Evolutionary conservation across 2,888 invertebrate genomes (phyloP).

Genomic region (Ceratothoa steindachneri): DNA sequence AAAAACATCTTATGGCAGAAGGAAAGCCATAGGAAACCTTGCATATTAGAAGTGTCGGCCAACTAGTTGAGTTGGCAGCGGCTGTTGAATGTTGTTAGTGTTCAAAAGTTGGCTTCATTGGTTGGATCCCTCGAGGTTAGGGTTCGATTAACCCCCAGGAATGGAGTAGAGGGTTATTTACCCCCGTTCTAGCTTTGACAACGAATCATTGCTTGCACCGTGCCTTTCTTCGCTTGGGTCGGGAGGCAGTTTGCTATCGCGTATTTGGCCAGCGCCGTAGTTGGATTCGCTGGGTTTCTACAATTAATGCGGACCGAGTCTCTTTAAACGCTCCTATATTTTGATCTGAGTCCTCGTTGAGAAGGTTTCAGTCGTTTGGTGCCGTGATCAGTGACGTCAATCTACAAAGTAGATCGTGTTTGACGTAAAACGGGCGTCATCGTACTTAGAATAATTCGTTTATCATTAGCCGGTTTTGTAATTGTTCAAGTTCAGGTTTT

Average conservation of each 20-base stretch:
- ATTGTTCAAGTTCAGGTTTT: too few relatives aligned
- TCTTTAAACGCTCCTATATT: neutral
- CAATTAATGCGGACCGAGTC: too few relatives aligned
- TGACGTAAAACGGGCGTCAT: neutral
- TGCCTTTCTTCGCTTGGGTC: too few relatives aligned
- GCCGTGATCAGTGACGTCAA: neutral
- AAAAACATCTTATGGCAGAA: neutral
- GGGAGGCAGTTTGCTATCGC: too few relatives aligned
- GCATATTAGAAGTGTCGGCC: neutral
- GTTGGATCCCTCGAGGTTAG: neutral
- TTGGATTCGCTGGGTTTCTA: too few relatives aligned
- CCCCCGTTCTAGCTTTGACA: neutral
- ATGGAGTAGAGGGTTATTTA: neutral
- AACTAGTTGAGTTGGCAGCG: neutral
- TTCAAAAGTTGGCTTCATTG: neutral
- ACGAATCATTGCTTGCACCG: too few relatives aligned
- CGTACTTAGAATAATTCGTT: neutral
- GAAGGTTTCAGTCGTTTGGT: neutral
- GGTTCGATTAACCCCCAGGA: too few relatives aligned
- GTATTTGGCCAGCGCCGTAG: too few relatives aligned
- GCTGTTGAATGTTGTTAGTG: neutral
- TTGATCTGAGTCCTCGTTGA: neutral
- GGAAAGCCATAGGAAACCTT: neutral
- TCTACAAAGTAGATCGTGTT: neutral
- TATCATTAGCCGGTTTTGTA: too few relatives aligned